phyloP scores from a whole-genome alignment of 2,888 invertebrate genomes.

The Acanthosepion lycidas region DNA sequence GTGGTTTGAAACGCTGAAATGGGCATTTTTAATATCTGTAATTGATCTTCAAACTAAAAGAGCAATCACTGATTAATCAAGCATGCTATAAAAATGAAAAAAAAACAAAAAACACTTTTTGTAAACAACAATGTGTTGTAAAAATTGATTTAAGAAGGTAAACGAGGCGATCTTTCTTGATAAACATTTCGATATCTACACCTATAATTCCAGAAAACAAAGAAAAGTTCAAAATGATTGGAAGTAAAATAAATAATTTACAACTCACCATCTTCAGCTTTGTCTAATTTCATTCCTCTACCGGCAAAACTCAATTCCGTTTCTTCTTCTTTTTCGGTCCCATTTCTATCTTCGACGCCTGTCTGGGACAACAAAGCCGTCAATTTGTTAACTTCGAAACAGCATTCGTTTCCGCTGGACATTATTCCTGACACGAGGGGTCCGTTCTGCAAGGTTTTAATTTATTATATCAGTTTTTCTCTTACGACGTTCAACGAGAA shows the following conservation, averaged over 20 bases:
- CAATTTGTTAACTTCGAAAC: neutral
- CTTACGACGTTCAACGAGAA: neutral
- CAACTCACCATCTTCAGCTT: slow-evolving; percentile 84
- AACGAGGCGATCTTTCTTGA: no score
- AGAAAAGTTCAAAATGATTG: no score
- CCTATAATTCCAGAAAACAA: no score
- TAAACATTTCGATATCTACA: no score
- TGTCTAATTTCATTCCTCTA: slow-evolving; percentile 85
- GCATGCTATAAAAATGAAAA: no score
- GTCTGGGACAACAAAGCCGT: neutral
- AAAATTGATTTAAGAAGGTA: no score
- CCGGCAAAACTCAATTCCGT: slow-evolving; percentile 86
- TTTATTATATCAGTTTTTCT: neutral
- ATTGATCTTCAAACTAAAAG: no score
- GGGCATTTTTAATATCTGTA: no score
- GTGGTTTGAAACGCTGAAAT: no score
- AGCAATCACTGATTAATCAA: no score
- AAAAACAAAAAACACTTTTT: no score
- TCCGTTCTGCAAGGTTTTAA: neutral
- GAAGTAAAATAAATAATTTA: slow-evolving; percentile 48
- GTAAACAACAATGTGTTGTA: no score
- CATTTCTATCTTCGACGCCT: neutral
- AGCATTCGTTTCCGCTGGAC: neutral
- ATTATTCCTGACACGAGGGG: neutral
- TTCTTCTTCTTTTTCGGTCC: slow-evolving; percentile 63